Percentiles rank a stretch among this genome's conserved stretches.
phyloP scores from a whole-genome alignment of 2,797 vertebrate genomes.

The Picus viridis region DNA sequence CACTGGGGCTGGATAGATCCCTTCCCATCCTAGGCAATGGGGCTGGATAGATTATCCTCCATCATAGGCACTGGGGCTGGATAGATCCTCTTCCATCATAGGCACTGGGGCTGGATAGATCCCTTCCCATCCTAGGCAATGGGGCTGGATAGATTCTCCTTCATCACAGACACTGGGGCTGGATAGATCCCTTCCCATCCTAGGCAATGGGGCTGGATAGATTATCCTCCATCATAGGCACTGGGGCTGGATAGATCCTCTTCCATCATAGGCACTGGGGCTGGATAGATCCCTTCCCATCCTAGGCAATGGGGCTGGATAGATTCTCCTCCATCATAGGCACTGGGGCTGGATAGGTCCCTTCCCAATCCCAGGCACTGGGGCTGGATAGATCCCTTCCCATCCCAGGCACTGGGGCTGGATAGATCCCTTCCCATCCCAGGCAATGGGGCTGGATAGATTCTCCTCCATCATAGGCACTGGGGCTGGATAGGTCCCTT shows the following conservation, averaged over 20 bases:
- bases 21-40: accelerated
- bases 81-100: not conserved
- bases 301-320: accelerated
- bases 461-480: not conserved
- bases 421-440: not conserved
- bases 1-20: accelerated
- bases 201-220: too few relatives aligned
- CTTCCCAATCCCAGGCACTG: accelerated
- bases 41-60: not conserved
- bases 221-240: not conserved
- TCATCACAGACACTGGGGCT: accelerated
- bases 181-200: not conserved
- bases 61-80: accelerated
- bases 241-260: accelerated
- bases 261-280: not conserved
- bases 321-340: not conserved
- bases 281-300: not conserved
- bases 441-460: accelerated
- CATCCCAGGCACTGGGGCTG: accelerated
- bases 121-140: accelerated
- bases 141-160: not conserved
- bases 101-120: accelerated
- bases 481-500: too few relatives aligned
- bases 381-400: not conserved
- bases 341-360: not conserved